Evolutionary conservation across 2,888 invertebrate genomes (phyloP).

Genomic region (Atethmia centrago): DNA sequence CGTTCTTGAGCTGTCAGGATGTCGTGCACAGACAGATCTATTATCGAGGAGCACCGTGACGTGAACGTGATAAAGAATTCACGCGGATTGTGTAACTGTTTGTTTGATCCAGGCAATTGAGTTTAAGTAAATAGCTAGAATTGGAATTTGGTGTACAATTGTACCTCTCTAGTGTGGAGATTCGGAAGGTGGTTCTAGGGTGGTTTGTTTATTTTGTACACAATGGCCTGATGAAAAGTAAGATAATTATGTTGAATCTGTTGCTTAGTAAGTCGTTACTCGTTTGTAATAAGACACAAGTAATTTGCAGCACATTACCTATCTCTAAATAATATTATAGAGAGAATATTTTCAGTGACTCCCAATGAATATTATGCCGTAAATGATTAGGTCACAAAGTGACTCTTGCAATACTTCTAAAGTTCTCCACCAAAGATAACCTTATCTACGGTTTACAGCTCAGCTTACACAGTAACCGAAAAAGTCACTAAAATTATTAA

Average conservation of each 20-base stretch:
- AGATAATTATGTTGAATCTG: neutral
- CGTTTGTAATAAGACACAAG: neutral
- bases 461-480: conserved; percentile 37
- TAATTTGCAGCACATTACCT: neutral
- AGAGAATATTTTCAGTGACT: neutral
- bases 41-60: conserved; percentile 24
- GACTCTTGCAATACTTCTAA: neutral
- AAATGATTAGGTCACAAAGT: neutral
- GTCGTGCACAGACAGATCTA: conserved; percentile 44
- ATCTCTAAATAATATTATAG: neutral
- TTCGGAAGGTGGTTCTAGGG: neutral
- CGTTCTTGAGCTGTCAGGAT: conserved; percentile 31
- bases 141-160: neutral
- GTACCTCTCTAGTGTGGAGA: neutral
- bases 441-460: neutral
- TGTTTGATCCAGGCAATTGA: conserved; percentile 11
- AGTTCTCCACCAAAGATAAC: conserved; percentile 3
- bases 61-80: conserved; percentile 48
- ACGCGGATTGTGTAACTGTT: conserved; percentile 18
- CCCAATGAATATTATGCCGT: neutral
- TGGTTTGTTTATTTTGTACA: neutral
- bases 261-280: neutral
- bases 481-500: conserved; percentile 42
- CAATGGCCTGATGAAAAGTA: neutral
- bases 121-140: neutral